A percentile compares a stretch with the other conserved stretches of the same genome.
These are phyloP conservation scores for Indicator indicator DNA, from an alignment of 2,113 vertebrate genomes.

Conservation along the genomic window DNA sequence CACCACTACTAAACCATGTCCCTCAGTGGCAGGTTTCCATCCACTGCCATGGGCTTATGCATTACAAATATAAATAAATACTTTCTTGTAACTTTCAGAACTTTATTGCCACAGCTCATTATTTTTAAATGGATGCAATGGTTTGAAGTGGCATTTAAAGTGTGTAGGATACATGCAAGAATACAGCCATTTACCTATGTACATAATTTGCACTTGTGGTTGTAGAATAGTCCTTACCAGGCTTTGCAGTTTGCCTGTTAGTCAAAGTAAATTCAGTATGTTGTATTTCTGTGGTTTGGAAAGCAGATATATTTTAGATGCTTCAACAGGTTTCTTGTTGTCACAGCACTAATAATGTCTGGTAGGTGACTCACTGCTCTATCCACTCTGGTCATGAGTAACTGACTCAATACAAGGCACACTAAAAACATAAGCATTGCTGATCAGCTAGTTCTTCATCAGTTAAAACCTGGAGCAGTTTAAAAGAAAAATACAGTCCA, in stretches of 20 bases:
- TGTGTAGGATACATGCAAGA: background rate
- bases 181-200: background rate
- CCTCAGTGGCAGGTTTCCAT: background rate
- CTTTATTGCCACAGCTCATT: background rate
- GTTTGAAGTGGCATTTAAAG: background rate
- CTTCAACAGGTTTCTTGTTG: background rate
- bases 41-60: background rate
- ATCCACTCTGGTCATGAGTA: background rate
- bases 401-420: background rate
- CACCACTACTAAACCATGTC: background rate
- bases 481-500: background rate
- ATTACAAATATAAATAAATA: background rate
- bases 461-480: background rate
- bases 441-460: background rate
- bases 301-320: constrained; percentile 4
- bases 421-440: background rate
- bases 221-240: background rate
- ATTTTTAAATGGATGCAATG: background rate
- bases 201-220: background rate
- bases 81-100: background rate
- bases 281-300: background rate
- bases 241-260: background rate
- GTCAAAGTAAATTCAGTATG: background rate
- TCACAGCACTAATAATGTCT: background rate
- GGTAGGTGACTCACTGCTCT: constrained; percentile 24